Evolutionary conservation across 2,797 vertebrate species (phyloP), one percentile per base, ranked within the genome.

Genomic region (Spinus pinus): DNA sequence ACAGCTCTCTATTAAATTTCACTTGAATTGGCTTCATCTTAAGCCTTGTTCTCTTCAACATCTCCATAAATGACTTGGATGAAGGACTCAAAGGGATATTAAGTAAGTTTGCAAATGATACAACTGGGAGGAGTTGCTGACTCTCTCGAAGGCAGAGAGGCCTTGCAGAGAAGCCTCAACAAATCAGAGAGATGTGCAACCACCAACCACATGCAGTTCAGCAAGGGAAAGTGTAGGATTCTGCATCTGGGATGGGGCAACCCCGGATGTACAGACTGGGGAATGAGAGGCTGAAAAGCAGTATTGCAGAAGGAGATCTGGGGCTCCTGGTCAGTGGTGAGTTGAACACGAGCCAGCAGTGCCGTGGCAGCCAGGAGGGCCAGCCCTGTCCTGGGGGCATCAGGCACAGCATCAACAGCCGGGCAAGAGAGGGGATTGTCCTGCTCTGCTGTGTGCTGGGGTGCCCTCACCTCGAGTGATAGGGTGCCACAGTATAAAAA

Each of bases 381-480:
- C 46, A 73, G 0, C 14, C 14, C 11, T 73, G 67, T 19, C 21
- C 77, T 60, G 53, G 25, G 37, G 30, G 0, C 46, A 66, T 47
- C 46, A 60, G 67, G 46, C 2, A 4, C 39, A 58, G 31, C 58
- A 65, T 18, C 0, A 0, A 0, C 58, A 65, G 51, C n/a, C 0
- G 0, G 50, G 10, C 19, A 15, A 58, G 58, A n/a, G 37, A 44
- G 16, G 37, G 44, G 28, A 58, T 46, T 72, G 51, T 39, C 51
- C 67, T 0, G 0, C 74, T 37, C 50, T 71, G 66, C 75, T 44
- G 28, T 80, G 73, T 0, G 0, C 35, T 70, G 66, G 44, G 18
- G 12, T 1, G 0, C 13, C n/a, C 44, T 65, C 66, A 24, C 20
- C 51, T 44, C 1, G 0, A 51, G 23, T 7, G 6, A 3, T 33